Percentiles rank a stretch among this genome's conserved stretches.
phyloP scores from a whole-genome alignment of 2,113 vertebrate species.

The Andinoacara biseriatus region DNA sequence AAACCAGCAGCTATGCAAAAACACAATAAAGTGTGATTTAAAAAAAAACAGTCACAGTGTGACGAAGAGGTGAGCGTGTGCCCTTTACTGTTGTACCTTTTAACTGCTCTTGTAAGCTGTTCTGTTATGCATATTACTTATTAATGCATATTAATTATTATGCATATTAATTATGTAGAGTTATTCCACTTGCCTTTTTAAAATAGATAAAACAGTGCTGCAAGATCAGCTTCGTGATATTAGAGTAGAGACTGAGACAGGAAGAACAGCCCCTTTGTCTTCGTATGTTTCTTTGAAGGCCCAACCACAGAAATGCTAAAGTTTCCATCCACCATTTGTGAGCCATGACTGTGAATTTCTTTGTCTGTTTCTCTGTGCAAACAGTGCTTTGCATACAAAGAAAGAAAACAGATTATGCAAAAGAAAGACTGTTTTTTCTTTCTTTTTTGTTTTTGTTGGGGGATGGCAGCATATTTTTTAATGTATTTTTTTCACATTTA shows the following conservation, averaged over 20 bases:
- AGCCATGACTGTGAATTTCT: neutral
- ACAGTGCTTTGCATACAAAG: neutral
- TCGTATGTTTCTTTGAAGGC: neutral
- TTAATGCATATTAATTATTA: no score
- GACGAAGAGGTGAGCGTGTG: neutral
- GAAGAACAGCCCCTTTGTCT: neutral
- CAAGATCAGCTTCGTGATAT: neutral
- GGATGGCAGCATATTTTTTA: no score
- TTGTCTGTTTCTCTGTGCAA: neutral
- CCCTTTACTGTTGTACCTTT: neutral
- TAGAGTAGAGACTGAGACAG: neutral
- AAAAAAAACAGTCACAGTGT: neutral
- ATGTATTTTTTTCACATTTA: no score
- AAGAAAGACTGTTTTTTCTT: neutral
- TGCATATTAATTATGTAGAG: accelerated
- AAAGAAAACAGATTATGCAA: neutral
- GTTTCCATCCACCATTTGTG: slow-evolving; percentile 26
- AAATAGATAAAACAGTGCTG: neutral
- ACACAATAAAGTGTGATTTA: accelerated
- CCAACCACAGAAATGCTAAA: slow-evolving; percentile 8
- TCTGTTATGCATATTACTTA: neutral
- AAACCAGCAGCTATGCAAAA: accelerated
- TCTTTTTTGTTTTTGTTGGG: no score
- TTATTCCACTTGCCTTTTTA: neutral
- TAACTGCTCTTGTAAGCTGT: neutral